Evolutionary conservation across 2,888 invertebrate genomes (phyloP).

Genomic region (Ganaspis brasiliensis): DNA sequence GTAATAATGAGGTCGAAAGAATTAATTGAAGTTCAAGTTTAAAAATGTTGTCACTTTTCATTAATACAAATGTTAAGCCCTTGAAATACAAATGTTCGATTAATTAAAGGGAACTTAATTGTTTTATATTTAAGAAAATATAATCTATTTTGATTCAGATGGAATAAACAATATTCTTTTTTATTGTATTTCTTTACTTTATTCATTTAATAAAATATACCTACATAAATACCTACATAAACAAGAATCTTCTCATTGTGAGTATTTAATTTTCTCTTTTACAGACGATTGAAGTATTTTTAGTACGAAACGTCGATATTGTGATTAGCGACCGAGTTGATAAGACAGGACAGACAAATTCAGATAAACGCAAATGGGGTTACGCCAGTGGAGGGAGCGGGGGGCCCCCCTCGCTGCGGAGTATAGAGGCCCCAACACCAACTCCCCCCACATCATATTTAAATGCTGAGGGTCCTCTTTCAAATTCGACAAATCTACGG

Average conservation of each 20-base stretch:
- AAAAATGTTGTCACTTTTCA: too few relatives aligned
- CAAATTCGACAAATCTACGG: constrained; percentile 76
- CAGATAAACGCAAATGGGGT: constrained; percentile 75
- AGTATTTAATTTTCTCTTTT: constrained; percentile 61
- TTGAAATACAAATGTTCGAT: too few relatives aligned
- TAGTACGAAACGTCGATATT: constrained; percentile 84
- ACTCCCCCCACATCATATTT: constrained; percentile 76
- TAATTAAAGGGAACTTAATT: too few relatives aligned
- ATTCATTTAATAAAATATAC: too few relatives aligned
- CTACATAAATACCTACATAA: too few relatives aligned
- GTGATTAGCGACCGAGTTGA: constrained; percentile 82
- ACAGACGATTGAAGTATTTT: constrained; percentile 85
- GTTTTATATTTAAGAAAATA: too few relatives aligned
- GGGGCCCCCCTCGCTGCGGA: constrained; percentile 78
- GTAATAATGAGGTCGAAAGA: too few relatives aligned
- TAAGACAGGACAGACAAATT: constrained; percentile 69
- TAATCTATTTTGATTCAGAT: too few relatives aligned
- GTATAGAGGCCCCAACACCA: constrained; percentile 77
- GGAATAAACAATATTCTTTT: too few relatives aligned
- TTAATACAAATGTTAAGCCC: too few relatives aligned
- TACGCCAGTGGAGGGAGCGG: constrained; percentile 78
- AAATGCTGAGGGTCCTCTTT: constrained; percentile 78
- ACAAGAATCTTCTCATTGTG: not conserved
- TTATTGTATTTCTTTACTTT: constrained; percentile 22
- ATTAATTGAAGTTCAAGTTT: too few relatives aligned